Evolutionary conservation across 2,888 invertebrate species (phyloP).

Genomic region (Uropetala carovei): DNA sequence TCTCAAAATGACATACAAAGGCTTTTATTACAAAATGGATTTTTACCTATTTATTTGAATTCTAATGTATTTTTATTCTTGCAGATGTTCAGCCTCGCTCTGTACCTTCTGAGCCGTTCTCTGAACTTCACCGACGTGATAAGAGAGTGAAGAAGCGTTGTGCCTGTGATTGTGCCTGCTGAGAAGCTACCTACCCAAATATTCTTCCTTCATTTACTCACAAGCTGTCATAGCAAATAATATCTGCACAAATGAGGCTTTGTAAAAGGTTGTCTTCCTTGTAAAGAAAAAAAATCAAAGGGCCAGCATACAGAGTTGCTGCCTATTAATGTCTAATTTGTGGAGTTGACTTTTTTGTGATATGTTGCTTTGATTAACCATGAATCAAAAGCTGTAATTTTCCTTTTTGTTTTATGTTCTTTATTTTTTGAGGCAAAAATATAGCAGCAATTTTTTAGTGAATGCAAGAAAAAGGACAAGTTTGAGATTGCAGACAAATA

Average conservation of each 20-base stretch:
- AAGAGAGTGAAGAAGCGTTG: slow-evolving; percentile 84
- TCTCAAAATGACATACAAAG: no score
- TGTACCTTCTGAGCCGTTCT: slow-evolving; percentile 80
- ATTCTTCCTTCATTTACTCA: background rate
- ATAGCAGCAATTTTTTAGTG: slow-evolving; percentile 37
- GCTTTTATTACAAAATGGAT: background rate
- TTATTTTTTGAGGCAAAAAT: slow-evolving; percentile 20
- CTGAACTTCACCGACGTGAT: slow-evolving; percentile 76
- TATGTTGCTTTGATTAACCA: slow-evolving; percentile 13
- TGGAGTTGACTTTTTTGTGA: background rate
- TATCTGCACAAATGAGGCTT: slow-evolving; percentile 45
- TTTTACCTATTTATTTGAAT: no score
- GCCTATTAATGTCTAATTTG: background rate
- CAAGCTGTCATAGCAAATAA: slow-evolving; percentile 27
- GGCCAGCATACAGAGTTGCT: background rate
- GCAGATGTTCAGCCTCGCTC: slow-evolving; percentile 90
- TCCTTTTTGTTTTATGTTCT: background rate
- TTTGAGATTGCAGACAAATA: background rate
- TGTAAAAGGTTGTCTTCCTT: slow-evolving; percentile 21
- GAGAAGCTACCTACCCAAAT: slow-evolving; percentile 70
- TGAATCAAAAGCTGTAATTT: slow-evolving; percentile 19
- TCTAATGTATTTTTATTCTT: slow-evolving; percentile 71
- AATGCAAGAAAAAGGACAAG: slow-evolving; percentile 12
- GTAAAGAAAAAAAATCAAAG: background rate
- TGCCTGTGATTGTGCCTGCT: slow-evolving; percentile 85